Conservation (phyloP, 2,797 vertebrate genomes). For the Melanotaenia parkinsoni region DNA sequence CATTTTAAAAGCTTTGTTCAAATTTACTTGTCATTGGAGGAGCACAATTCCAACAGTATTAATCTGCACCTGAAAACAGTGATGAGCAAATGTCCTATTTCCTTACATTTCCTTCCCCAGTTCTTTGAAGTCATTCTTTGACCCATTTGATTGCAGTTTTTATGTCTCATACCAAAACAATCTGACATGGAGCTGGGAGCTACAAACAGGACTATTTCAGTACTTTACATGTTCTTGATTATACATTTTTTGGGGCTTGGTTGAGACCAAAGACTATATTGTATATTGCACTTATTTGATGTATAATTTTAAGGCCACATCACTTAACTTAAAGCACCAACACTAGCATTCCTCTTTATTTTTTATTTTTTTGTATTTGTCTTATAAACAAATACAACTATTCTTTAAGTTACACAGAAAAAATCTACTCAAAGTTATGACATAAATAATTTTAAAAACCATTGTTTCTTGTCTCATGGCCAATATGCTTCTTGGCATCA, state of each 20-base stretch:
- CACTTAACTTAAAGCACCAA: background rate
- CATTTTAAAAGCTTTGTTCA: too few species aligned
- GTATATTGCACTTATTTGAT: background rate
- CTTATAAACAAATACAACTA: background rate
- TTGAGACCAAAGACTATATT: background rate
- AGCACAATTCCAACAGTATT: too few species aligned
- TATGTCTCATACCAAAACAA: too few species aligned
- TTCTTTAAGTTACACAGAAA: background rate
- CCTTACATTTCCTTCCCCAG: background rate
- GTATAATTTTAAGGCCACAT: constrained; percentile 18
- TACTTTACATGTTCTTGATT: background rate
- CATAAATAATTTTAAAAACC: constrained; percentile 20
- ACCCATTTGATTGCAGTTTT: too few species aligned
- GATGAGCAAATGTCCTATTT: background rate
- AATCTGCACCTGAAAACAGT: background rate
- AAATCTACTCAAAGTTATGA: background rate
- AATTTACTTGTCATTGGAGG: too few species aligned
- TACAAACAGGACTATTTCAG: background rate
- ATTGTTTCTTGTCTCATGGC: constrained; percentile 10
- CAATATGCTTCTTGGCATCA: constrained; percentile 5
- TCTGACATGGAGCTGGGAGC: background rate
- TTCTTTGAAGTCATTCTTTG: too few species aligned
- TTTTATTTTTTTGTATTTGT: background rate
- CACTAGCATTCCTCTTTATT: background rate
- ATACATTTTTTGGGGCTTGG: constrained; percentile 2